Percentiles rank a stretch among this genome's conserved stretches.
Evolutionary conservation across 1,140 invertebrate genomes (phyloP).

Genomic region (Drosophila pallidifrons): DNA sequence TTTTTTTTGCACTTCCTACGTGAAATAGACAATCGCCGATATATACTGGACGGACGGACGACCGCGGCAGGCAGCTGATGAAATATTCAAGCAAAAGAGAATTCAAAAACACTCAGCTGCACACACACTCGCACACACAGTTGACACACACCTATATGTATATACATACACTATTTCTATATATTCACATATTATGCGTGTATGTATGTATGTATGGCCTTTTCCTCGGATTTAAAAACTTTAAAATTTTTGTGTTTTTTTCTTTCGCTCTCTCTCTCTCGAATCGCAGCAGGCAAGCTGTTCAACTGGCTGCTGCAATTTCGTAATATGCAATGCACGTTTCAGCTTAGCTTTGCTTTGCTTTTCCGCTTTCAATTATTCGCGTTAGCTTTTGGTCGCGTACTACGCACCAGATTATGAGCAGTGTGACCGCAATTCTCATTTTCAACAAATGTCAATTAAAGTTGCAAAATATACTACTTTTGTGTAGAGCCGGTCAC

Average conservation of each 20-base stretch:
- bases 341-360: conserved; percentile 41
- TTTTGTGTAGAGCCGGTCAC: too few relatives aligned
- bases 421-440: background rate
- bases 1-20: conserved; percentile 42
- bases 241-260: conserved; percentile 9
- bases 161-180: conserved; percentile 48
- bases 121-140: conserved; percentile 20
- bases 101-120: conserved; percentile 42
- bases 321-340: conserved; percentile 58
- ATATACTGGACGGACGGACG: conserved; percentile 19
- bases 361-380: conserved; percentile 48
- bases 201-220: conserved; percentile 35
- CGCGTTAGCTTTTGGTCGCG: conserved; percentile 46
- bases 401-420: conserved; percentile 51
- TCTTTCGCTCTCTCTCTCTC: conserved; percentile 9
- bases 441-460: too few relatives aligned
- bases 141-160: conserved; percentile 13
- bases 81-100: conserved; percentile 38
- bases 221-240: conserved; percentile 24
- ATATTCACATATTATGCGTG: conserved; percentile 39
- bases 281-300: conserved; percentile 33
- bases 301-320: conserved; percentile 52
- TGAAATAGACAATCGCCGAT: conserved; percentile 24
- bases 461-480: background rate
- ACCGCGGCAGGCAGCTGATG: conserved; percentile 32